Percentiles rank a stretch among this genome's conserved stretches.
Conservation (phyloP, 2,113 vertebrate genomes). For the Panthera uncia region DNA sequence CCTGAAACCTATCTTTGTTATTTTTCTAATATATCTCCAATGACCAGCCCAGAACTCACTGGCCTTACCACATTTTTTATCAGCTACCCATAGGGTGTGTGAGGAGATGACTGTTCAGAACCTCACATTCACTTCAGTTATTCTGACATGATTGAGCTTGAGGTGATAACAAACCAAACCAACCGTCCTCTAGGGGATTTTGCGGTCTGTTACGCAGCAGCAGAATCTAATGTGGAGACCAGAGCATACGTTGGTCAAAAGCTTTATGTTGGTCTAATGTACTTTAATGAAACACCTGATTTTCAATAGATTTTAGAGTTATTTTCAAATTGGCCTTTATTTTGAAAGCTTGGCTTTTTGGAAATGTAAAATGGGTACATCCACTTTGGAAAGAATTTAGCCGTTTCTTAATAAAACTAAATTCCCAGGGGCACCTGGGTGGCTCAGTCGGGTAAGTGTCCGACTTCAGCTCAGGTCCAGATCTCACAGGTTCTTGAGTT, state of each 20-base stretch:
- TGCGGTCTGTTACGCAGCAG: background rate
- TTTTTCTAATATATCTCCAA: background rate
- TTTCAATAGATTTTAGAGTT: background rate
- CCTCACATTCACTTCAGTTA: background rate
- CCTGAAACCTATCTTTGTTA: background rate
- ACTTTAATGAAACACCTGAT: background rate
- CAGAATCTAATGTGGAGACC: background rate
- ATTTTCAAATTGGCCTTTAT: background rate
- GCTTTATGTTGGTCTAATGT: background rate
- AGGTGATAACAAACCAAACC: background rate
- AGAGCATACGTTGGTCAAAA: background rate
- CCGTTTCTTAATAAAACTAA: background rate
- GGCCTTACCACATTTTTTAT: background rate
- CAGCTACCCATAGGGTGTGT: background rate
- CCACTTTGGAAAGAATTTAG: background rate
- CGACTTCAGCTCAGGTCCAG: too few species aligned
- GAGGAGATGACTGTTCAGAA: background rate
- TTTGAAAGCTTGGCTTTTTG: background rate
- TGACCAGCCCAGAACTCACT: background rate
- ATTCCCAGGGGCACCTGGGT: too few species aligned
- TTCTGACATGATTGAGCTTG: background rate
- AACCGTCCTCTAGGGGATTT: background rate
- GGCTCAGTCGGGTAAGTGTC: too few species aligned
- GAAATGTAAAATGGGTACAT: background rate
- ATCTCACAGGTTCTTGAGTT: too few species aligned